These are phyloP conservation scores for Dendrocincla tyrannina DNA, from an alignment of 2,797 vertebrate species.

Conservation along the genomic window DNA sequence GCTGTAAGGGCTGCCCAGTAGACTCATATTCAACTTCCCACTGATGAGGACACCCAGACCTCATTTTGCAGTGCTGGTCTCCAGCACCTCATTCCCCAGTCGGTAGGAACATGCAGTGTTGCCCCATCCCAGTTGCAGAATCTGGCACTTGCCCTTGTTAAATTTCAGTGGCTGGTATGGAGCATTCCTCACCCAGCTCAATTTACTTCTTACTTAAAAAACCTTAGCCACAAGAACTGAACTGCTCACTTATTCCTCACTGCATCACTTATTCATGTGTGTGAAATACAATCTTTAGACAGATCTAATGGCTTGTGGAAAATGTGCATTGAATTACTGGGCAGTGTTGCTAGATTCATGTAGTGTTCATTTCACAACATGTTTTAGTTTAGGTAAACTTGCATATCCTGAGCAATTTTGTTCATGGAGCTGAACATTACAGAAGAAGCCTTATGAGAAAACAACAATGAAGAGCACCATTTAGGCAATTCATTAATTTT, in stretches of 20 bases:
- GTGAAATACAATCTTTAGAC: constrained; percentile 55
- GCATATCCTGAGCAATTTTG: constrained; percentile 46
- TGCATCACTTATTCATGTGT: constrained; percentile 43
- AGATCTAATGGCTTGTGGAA: constrained; percentile 63
- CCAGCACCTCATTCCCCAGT: fast-evolving
- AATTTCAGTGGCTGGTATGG: neutral
- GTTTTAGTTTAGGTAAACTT: constrained; percentile 39
- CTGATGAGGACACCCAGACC: fast-evolving
- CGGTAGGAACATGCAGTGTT: neutral
- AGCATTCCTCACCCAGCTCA: neutral
- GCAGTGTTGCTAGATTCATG: constrained; percentile 18
- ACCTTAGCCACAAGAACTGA: neutral
- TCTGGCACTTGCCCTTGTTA: neutral
- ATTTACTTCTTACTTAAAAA: neutral
- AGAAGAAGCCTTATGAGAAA: constrained; percentile 53
- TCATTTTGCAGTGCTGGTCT: neutral
- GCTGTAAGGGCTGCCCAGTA: neutral
- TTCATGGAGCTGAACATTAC: constrained; percentile 69
- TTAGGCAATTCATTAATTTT: constrained; percentile 73
- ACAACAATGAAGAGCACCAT: constrained; percentile 55
- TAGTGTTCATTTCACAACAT: constrained; percentile 40
- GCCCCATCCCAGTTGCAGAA: neutral
- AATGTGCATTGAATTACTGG: constrained; percentile 63
- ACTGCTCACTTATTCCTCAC: neutral
- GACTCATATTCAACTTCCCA: fast-evolving